phyloP scores from a whole-genome alignment of 2,888 invertebrate species.

The Acrocyrtus sp. region DNA sequence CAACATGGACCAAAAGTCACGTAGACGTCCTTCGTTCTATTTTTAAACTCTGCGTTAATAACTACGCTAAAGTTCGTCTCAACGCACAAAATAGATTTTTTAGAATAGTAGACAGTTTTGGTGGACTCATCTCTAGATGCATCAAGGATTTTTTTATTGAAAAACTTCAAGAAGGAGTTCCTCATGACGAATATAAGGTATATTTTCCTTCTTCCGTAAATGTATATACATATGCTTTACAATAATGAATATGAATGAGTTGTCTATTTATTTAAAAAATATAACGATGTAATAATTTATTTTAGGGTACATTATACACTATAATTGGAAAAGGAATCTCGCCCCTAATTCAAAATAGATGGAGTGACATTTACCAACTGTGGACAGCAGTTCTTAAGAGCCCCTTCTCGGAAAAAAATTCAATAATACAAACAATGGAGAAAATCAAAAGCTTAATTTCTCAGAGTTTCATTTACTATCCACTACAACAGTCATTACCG shows the following conservation, averaged over 20 bases:
- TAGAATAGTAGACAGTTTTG: conserved; percentile 59
- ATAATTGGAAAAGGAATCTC: conserved; percentile 74
- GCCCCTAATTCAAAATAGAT: conserved; percentile 68
- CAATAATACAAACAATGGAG: conserved; percentile 72
- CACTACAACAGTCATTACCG: conserved; percentile 51
- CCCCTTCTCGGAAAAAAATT: conserved; percentile 86
- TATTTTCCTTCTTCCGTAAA: not conserved
- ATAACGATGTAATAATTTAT: no score
- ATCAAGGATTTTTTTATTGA: conserved; percentile 56
- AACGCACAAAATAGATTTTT: conserved; percentile 61
- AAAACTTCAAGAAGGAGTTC: conserved; percentile 60
- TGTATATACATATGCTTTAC: no score
- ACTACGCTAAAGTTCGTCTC: conserved; percentile 60
- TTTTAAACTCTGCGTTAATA: conserved; percentile 59
- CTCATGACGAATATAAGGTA: conserved; percentile 63
- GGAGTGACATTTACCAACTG: conserved; percentile 76
- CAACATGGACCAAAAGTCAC: conserved; percentile 61
- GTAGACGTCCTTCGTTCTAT: conserved; percentile 55
- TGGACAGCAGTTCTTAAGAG: conserved; percentile 85
- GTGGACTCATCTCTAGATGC: conserved; percentile 54
- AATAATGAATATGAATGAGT: no score
- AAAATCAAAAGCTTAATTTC: conserved; percentile 63
- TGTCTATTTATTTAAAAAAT: not conserved
- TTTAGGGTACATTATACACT: conserved; percentile 71
- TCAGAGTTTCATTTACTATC: conserved; percentile 60